phyloP scores from a whole-genome alignment of 2,113 vertebrate species.

The Acanthisitta chloris region DNA sequence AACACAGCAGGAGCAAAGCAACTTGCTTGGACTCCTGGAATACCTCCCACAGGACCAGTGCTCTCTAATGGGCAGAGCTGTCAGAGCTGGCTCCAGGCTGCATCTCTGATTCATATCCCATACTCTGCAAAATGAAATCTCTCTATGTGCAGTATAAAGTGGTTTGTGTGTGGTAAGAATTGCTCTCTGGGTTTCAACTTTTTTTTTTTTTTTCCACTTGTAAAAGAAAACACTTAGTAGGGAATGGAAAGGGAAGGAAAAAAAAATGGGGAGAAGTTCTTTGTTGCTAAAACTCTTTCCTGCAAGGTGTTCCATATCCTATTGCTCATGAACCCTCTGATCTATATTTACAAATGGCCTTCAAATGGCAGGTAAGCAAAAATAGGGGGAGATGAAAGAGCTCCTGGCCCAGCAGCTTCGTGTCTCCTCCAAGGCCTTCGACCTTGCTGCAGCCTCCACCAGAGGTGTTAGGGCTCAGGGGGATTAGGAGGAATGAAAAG shows the following conservation, averaged over 20 bases:
- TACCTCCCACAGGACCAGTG: background rate
- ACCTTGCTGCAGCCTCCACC: background rate
- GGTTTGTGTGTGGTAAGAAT: background rate
- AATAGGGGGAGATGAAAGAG: background rate
- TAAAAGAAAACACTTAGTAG: background rate
- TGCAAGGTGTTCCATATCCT: background rate
- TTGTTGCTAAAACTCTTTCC: background rate
- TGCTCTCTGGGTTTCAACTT: background rate
- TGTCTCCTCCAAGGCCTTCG: background rate
- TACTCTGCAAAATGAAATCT: background rate
- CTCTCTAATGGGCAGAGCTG: background rate
- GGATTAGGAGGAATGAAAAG: conserved; percentile 19
- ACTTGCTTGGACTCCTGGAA: background rate
- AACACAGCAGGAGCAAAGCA: background rate
- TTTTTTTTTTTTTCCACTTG: background rate
- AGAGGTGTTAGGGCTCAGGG: background rate
- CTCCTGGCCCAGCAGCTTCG: background rate
- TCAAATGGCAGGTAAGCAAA: conserved; percentile 18
- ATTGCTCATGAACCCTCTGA: background rate
- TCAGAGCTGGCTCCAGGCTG: background rate
- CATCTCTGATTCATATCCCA: background rate
- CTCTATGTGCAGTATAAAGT: background rate
- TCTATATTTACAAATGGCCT: conserved; percentile 1
- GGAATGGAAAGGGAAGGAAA: background rate
- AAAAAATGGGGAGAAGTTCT: background rate